Evolutionary conservation across 2,113 vertebrate genomes (phyloP).

Genomic region (Egretta garzetta): DNA sequence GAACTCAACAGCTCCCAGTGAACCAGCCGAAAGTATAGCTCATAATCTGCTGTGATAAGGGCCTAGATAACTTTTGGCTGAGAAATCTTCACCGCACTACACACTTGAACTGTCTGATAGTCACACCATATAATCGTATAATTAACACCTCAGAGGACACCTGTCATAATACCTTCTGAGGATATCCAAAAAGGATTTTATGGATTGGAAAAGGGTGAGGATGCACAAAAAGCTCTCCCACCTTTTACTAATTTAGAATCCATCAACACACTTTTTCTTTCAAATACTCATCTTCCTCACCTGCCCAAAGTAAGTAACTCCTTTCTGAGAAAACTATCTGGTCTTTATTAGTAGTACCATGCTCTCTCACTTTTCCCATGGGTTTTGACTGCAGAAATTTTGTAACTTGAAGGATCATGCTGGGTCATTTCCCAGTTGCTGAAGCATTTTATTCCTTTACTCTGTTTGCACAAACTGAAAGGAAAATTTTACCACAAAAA

Average conservation of each 20-base stretch:
- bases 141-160: background rate
- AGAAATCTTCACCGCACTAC: background rate
- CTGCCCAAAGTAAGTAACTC: background rate
- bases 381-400: background rate
- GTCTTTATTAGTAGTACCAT: background rate
- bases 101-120: background rate
- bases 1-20: background rate
- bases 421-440: background rate
- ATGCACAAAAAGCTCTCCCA: background rate
- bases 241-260: background rate
- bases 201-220: background rate
- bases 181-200: background rate
- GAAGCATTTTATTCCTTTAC: background rate
- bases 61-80: background rate
- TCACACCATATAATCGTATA: background rate
- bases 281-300: background rate
- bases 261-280: background rate
- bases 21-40: background rate
- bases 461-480: background rate
- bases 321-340: background rate
- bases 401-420: background rate
- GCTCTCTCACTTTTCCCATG: background rate
- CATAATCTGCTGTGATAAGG: background rate
- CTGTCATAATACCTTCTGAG: background rate
- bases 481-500: background rate